phyloP scores from a whole-genome alignment of 2,888 invertebrate genomes.

The Thecocarcelia acutangulata region DNA sequence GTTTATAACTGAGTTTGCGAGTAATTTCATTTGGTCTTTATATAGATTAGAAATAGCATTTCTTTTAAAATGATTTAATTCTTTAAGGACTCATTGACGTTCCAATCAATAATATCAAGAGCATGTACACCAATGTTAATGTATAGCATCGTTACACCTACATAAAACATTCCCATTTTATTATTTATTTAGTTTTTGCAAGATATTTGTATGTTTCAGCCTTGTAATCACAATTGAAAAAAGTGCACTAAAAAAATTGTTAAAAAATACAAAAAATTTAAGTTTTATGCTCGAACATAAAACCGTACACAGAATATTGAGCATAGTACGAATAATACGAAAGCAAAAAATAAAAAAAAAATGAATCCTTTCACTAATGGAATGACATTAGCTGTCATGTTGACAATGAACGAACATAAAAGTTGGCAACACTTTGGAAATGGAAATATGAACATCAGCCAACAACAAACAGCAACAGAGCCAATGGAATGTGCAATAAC shows the following conservation, averaged over 20 bases:
- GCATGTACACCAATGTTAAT: conserved; percentile 9
- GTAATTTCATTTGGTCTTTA: too few species aligned
- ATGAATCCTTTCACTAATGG: conserved; percentile 66
- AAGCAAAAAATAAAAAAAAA: conserved; percentile 20
- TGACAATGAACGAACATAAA: conserved; percentile 66
- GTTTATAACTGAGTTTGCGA: too few species aligned
- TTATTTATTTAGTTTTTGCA: background rate
- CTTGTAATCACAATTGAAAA: conserved; percentile 13
- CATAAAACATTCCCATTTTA: conserved; percentile 3
- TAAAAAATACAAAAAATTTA: conserved; percentile 14
- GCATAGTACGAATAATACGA: background rate
- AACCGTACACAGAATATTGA: background rate
- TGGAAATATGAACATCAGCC: conserved; percentile 55
- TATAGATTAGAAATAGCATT: too few species aligned
- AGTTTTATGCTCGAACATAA: conserved; percentile 7
- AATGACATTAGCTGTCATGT: conserved; percentile 70
- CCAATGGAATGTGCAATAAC: background rate
- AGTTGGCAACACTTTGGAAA: conserved; percentile 63
- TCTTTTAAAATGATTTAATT: background rate
- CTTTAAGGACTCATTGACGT: background rate
- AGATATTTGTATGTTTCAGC: conserved; percentile 8
- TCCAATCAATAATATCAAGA: conserved; percentile 33
- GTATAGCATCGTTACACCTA: conserved; percentile 19
- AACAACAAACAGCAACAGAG: conserved; percentile 2
- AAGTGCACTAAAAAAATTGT: conserved; percentile 19